phyloP scores from a whole-genome alignment of 2,888 invertebrate genomes.

The Dolichomitus sp. region DNA sequence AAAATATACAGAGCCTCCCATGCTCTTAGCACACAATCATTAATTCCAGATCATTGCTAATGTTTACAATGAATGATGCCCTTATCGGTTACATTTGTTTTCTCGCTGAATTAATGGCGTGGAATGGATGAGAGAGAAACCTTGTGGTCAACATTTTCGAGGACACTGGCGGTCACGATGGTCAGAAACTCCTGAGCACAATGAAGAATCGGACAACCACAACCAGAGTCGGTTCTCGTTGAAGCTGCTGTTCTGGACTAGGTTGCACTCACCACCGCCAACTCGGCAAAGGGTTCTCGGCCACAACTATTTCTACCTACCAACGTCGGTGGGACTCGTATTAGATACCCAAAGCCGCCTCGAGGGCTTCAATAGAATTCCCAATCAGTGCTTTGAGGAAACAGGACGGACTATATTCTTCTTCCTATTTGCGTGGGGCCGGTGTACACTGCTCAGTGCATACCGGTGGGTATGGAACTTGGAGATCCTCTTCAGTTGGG shows the following conservation, averaged over 20 bases:
- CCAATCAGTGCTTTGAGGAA: conserved; percentile 57
- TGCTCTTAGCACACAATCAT: conserved; percentile 48
- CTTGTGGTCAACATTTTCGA: conserved; percentile 47
- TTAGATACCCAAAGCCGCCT: conserved; percentile 39
- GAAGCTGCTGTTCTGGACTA: conserved; percentile 38
- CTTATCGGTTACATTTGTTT: conserved; percentile 53
- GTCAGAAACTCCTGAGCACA: conserved; percentile 60
- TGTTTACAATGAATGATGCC: conserved; percentile 11
- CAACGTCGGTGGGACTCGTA: conserved; percentile 37
- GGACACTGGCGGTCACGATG: conserved; percentile 50
- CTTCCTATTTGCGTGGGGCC: background rate
- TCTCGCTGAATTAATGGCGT: conserved; percentile 58
- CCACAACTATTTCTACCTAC: conserved; percentile 61
- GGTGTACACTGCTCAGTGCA: background rate
- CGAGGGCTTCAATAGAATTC: conserved; percentile 52
- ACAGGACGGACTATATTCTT: conserved; percentile 42
- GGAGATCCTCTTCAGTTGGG: background rate
- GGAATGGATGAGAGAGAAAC: conserved; percentile 34
- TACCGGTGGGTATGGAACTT: background rate
- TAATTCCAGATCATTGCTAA: conserved; percentile 40
- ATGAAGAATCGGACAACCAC: conserved; percentile 61
- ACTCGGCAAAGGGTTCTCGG: conserved; percentile 38
- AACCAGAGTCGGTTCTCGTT: conserved; percentile 47
- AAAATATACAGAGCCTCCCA: conserved; percentile 14
- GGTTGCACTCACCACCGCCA: conserved; percentile 22